Evolutionary conservation across 2,888 invertebrate species (phyloP).

Genomic region (Dryobotodes eremita): DNA sequence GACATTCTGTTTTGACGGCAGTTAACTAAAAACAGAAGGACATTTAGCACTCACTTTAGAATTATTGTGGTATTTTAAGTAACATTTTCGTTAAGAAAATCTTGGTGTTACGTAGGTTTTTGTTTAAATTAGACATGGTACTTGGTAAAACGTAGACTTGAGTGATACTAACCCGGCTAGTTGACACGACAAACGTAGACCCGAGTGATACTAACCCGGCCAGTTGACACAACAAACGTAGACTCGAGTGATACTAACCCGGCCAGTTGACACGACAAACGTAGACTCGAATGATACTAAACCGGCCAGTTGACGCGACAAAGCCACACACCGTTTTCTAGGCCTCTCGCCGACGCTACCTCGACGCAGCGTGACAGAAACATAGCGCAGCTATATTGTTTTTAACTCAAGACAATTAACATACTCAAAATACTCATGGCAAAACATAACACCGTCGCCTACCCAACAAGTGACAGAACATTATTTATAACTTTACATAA

Average conservation of each 20-base stretch:
- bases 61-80: neutral
- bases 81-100: neutral
- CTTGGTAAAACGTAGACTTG: neutral
- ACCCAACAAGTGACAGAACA: conserved; percentile 57
- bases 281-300: too few species aligned
- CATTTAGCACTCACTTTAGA: conserved; percentile 44
- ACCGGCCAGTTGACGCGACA: too few species aligned
- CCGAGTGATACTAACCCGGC: neutral
- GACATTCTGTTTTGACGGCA: conserved; percentile 56
- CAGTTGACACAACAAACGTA: too few species aligned
- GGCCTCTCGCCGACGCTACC: too few species aligned
- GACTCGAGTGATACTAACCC: too few species aligned
- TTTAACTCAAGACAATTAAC: conserved; percentile 4
- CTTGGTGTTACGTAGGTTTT: neutral
- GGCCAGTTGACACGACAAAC: too few species aligned
- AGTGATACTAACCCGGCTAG: neutral
- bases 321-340: too few species aligned
- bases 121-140: neutral
- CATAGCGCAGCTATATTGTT: neutral
- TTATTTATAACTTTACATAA: conserved; percentile 64
- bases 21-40: conserved; percentile 58
- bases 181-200: neutral
- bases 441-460: conserved; percentile 39
- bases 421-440: conserved; percentile 13
- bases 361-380: too few species aligned